Evolutionary conservation across 2,797 vertebrate species (phyloP), one percentile per base, ranked within the genome.

Genomic region (Tapera naevia): DNA sequence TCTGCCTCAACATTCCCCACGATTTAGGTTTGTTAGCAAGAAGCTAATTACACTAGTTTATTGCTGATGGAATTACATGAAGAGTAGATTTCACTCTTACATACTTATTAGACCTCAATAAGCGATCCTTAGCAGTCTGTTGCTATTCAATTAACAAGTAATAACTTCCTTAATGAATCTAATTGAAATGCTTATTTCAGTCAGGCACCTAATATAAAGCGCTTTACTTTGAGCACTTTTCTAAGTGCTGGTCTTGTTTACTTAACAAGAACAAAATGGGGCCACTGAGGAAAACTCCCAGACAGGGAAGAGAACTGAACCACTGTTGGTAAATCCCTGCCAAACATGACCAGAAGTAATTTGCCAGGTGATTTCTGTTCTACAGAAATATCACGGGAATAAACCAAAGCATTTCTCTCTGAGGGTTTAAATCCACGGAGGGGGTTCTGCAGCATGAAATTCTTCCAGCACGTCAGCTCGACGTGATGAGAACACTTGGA

Each of bases 81-180:
- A 90, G 96, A 96, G 97, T 97, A 97, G 97, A 97, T 97, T 97
- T 97, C 86, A 82, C 96, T 98, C 95, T 97, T 97, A 97, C 96
- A 97, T 97, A 96, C 97, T 97, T 98, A 98, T 97, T 97, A 98
- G 97, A 80, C 95, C 95, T 97, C 97, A 96, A 83, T 97, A 98
- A 98, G 97, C 97, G 96, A 97, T 98, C 96, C 97, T 98, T 96
- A 97, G 97, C 97, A 98, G 97, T 98, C 97, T 98, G 97, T 97
- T 97, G 97, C 97, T 97, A 96, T 98, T 98, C 98, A 98, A 97
- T 98, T 98, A 98, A 97, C 97, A 97, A 97, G 97, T 98, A 98
- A 98, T 98, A 98, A 98, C 97, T 97, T 97, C 96, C 97, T 97
- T 98, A 98, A 98, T 98, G 97, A 97, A 98, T 97, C 97, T 97